Percentiles rank a stretch among this genome's conserved stretches.
These are phyloP conservation scores for Bubo bubo DNA, from an alignment of 2,113 vertebrate species.

Conservation along the genomic window DNA sequence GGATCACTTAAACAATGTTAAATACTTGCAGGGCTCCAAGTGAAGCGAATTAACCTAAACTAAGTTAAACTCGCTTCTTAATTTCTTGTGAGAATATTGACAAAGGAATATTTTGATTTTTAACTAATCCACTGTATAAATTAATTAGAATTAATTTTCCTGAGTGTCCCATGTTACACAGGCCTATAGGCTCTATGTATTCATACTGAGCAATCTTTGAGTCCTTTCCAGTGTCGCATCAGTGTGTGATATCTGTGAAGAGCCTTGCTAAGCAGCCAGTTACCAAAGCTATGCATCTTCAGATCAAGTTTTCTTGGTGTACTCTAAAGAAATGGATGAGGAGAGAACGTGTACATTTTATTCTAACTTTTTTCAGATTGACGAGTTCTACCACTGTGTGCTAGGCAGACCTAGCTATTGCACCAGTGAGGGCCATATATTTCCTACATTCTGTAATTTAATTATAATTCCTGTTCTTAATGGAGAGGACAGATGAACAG, in stretches of 20 bases:
- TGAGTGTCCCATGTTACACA: not conserved
- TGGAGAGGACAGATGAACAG: not conserved
- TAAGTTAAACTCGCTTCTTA: not conserved
- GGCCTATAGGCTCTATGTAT: not conserved
- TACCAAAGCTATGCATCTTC: conserved; percentile 15
- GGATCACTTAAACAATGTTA: not conserved
- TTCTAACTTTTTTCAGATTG: not conserved
- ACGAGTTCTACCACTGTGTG: not conserved
- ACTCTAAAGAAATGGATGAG: not conserved
- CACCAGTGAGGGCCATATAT: not conserved
- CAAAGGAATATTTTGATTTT: conserved; percentile 28
- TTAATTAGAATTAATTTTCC: conserved; percentile 20
- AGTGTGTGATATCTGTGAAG: not conserved
- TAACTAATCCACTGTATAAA: not conserved
- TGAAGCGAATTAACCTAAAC: conserved; percentile 25
- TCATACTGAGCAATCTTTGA: not conserved
- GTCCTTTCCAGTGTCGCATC: not conserved
- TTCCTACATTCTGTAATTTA: not conserved
- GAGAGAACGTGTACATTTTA: not conserved
- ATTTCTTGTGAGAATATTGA: conserved; percentile 22
- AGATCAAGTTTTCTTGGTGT: not conserved
- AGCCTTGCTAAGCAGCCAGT: not conserved
- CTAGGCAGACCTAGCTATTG: not conserved
- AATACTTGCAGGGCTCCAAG: not conserved
- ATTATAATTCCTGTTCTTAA: not conserved